Evolutionary conservation across 2,888 invertebrate species (phyloP), one percentile per base, ranked within the genome.

Genomic region (Ornithoptera priamus): DNA sequence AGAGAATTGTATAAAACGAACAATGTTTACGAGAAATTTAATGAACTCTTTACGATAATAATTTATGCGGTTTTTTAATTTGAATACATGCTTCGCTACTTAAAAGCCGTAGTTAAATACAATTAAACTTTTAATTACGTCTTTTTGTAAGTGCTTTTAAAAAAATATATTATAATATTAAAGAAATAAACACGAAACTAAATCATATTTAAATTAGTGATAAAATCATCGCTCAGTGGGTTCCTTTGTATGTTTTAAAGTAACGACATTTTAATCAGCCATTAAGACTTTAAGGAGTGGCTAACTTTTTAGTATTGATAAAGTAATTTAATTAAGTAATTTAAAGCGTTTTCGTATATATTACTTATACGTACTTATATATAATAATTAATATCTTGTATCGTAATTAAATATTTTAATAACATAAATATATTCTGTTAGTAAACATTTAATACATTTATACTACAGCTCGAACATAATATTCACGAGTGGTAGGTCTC

Each of bases 181-280:
- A 67, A 71, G 58, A 39, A 62, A n/a, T 20, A 36, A 56, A 71
- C 70, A 71, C 58, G 70, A 67, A 71, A 65, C 67, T 71, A 71
- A 71, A 71, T 65, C 67, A 64, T 67, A 64, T 67, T 71, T 67
- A 30, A 65, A 62, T 62, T 67, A 60, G 30, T 61, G 70, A 71
- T 71, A 67, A 68, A 42, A 71, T 68, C 67, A 2, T 6, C n/a
- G 61, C 64, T 46, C 64, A 70, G 61, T 64, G 57, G 67, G 61
- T 30, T 30, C 22, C 63, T 70, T 70, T 70, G 64, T 64, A 62
- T 46, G 36, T 64, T 58, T 58, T 58, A 4, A 63, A 57, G 22
- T 50, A 70, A 58, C 50, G 50, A 58, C 58, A 62, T 66, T 62
- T 62, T 46, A 39, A 58, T 62, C 42, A 42, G 17, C 67, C 61